Percentiles rank a stretch among this genome's conserved stretches.
Evolutionary conservation across 2,888 invertebrate genomes (phyloP).

Genomic region (Leptinotarsa rubiginosa): DNA sequence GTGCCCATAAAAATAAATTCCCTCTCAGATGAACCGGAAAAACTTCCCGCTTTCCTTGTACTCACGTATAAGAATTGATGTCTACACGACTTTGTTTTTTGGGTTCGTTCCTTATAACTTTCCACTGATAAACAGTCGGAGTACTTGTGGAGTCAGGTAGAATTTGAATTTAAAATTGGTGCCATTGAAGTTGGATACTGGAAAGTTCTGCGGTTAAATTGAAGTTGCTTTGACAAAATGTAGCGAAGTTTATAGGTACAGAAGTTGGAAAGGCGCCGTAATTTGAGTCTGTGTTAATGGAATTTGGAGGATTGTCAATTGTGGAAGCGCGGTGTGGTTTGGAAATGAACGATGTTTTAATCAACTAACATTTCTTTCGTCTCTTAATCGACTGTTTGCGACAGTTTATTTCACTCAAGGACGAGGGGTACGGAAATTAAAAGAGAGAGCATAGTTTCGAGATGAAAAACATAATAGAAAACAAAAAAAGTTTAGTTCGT

Average conservation of each 20-base stretch:
- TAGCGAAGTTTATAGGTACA: slow-evolving; percentile 30
- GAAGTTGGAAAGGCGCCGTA: slow-evolving; percentile 23
- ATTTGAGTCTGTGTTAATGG: slow-evolving; percentile 15
- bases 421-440: neutral
- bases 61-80: slow-evolving; percentile 20
- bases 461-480: too few relatives aligned
- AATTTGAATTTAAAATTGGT: slow-evolving; percentile 37
- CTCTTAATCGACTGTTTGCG: neutral
- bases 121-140: slow-evolving; percentile 30
- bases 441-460: too few relatives aligned
- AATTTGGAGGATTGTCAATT: slow-evolving; percentile 17
- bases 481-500: too few relatives aligned
- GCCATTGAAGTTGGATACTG: slow-evolving; percentile 29
- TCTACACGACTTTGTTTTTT: slow-evolving; percentile 19
- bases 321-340: slow-evolving; percentile 8
- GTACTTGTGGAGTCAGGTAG: slow-evolving; percentile 32
- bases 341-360: slow-evolving; percentile 13
- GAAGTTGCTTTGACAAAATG: slow-evolving; percentile 32
- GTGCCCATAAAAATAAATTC: slow-evolving; percentile 33
- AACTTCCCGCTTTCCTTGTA: slow-evolving; percentile 26
- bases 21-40: slow-evolving; percentile 21
- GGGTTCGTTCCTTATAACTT: slow-evolving; percentile 19
- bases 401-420: neutral
- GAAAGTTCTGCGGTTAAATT: slow-evolving; percentile 24
- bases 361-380: slow-evolving; percentile 4